These are phyloP conservation scores for Semibalanus balanoides DNA, from an alignment of 1,140 invertebrate species.

Conservation along the genomic window DNA sequence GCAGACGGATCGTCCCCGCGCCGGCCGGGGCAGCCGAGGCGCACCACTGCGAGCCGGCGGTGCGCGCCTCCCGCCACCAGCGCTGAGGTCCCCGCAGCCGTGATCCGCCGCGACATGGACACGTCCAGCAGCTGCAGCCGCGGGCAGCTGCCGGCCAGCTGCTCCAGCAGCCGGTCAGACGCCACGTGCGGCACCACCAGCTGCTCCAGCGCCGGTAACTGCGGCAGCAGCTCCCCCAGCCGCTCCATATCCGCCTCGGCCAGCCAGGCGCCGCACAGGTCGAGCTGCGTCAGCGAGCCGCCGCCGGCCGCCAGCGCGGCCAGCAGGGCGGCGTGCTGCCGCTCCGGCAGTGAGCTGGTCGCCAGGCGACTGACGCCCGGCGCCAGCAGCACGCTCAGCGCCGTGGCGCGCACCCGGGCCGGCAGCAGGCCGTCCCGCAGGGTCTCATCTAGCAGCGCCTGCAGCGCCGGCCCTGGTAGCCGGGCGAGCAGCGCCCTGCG, in stretches of 20 bases:
- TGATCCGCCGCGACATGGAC: background rate
- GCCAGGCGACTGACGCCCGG: background rate
- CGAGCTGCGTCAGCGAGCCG: background rate
- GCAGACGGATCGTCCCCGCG: background rate
- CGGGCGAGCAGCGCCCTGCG: background rate
- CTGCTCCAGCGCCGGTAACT: background rate
- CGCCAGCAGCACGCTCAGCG: background rate
- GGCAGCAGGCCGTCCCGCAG: background rate
- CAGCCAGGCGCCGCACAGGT: slow-evolving; percentile 4
- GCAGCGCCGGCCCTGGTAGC: background rate
- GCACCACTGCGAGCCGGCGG: background rate
- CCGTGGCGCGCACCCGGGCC: background rate
- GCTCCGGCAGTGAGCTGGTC: background rate
- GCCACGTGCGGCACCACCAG: slow-evolving; percentile 2
- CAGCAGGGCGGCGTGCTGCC: background rate
- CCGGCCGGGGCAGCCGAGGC: background rate
- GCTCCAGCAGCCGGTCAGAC: background rate
- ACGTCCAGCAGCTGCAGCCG: background rate
- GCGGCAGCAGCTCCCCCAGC: background rate
- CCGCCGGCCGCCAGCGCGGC: background rate
- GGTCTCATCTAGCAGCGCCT: background rate
- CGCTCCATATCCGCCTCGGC: background rate
- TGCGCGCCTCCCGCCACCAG: background rate
- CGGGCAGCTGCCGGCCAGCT: background rate
- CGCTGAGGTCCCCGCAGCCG: background rate